These are phyloP conservation scores for Agrotis ipsilon DNA, from an alignment of 2,888 invertebrate genomes.

Conservation along the genomic window DNA sequence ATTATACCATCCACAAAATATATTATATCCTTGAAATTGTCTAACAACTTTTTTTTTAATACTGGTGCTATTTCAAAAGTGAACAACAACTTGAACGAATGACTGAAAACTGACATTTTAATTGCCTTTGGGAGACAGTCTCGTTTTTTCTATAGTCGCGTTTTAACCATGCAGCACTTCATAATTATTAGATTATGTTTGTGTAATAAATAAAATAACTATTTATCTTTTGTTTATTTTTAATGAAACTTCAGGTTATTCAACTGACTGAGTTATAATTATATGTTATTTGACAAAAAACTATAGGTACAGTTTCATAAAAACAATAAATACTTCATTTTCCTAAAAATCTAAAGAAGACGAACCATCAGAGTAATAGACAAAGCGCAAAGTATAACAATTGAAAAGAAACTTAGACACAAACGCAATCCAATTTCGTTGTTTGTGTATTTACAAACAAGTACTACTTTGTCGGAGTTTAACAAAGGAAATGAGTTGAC, in stretches of 20 bases:
- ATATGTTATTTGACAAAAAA: not conserved
- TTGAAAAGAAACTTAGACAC: constrained; percentile 50
- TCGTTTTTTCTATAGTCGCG: no score
- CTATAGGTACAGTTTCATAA: not conserved
- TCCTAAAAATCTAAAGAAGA: not conserved
- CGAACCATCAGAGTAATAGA: constrained; percentile 19
- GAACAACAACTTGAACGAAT: no score
- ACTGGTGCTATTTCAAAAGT: no score
- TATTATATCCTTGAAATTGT: no score
- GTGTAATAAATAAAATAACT: no score
- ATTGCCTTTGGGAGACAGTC: no score
- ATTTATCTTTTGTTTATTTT: not conserved
- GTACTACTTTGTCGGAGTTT: constrained; percentile 54
- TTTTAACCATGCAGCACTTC: no score
- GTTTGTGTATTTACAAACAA: constrained; percentile 61
- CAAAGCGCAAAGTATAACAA: constrained; percentile 42
- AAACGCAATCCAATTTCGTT: constrained; percentile 60
- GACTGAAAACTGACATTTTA: no score
- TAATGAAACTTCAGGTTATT: not conserved
- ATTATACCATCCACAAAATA: not conserved
- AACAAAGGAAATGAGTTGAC: constrained; percentile 59
- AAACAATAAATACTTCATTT: not conserved
- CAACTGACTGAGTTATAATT: not conserved
- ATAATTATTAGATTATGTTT: no score
- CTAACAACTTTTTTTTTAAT: no score